Evolutionary conservation across 2,113 vertebrate species (phyloP), one percentile per base, ranked within the genome.

Genomic region (Serinus canaria): DNA sequence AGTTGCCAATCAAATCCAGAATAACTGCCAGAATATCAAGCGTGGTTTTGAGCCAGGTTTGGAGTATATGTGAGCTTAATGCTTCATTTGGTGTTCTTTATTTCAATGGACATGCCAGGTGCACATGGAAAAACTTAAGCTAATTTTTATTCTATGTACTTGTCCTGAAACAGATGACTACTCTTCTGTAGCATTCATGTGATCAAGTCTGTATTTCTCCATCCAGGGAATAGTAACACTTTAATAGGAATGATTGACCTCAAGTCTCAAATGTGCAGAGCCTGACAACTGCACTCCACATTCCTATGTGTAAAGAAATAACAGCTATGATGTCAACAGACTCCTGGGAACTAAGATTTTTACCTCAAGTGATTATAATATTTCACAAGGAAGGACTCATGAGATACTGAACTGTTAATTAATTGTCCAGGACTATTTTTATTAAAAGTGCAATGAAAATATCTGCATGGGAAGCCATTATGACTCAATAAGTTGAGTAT

Each of bases 71-170:
- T 2, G 15, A 95, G 47, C 78, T 94, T 91, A 85, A 86, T 81
- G 47, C 90, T 83, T 95, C 76, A 79, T 88, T 83, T 68, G 75
- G 85, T 74, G 55, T 60, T 91, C 79, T 80, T 74, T 87, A 93
- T 88, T 93, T 95, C 81, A 88, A 67, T 56, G 52, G 82, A 80
- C 59, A 47, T 59, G 44, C 52, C 79, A 97, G 94, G 56, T 90
- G 72, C 90, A 96, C 52, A 60, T 81, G 87, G 94, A 92, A 97
- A 95, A 94, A 86, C 35, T 86, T 91, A 85, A 90, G 52, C 55
- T 70, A 49, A 64, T 90, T 96, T 94, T 90, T 90, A 70, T 83
- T 92, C 88, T 74, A 2, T 43, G 12, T 59, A 23, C 50, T 88
- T 95, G 22, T 83, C 39, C 59, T 77, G 43, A 96, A 92, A 93